Evolutionary conservation across 92 coral and sea anemone genomes (phyloP).

Genomic region (Zoanthus solanderi): DNA sequence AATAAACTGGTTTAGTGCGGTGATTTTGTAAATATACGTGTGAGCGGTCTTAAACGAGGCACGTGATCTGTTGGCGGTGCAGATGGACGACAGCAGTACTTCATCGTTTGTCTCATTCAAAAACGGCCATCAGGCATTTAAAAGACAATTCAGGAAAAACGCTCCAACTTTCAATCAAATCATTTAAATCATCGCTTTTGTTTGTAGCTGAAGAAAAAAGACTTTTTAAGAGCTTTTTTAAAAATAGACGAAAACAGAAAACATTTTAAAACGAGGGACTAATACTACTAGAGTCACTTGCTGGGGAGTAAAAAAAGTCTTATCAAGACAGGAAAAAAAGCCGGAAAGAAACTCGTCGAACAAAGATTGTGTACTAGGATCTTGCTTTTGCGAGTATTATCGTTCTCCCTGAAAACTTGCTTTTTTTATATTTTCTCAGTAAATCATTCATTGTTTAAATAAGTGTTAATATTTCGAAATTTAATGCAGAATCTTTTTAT

Average conservation of each 20-base stretch:
- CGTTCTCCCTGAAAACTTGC: background rate
- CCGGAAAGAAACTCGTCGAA: conserved; percentile 63
- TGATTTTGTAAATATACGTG: conserved; percentile 23
- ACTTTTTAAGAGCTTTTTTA: background rate
- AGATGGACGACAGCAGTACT: conserved; percentile 42
- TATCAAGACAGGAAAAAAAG: conserved; percentile 58
- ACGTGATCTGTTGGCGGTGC: conserved; percentile 39
- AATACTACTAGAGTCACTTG: background rate
- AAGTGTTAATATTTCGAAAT: background rate
- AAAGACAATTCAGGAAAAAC: conserved; percentile 21
- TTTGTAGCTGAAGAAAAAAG: background rate
- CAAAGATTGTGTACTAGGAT: conserved; percentile 31
- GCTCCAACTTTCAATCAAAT: conserved; percentile 25
- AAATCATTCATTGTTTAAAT: background rate
- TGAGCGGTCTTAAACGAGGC: background rate
- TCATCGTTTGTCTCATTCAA: conserved; percentile 15
- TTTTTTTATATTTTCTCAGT: background rate
- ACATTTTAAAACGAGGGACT: too few relatives aligned
- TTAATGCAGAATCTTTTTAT: background rate
- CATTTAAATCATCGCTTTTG: conserved; percentile 7
- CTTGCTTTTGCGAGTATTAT: conserved; percentile 26
- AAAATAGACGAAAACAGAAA: background rate
- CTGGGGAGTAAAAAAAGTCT: conserved; percentile 36
- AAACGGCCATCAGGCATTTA: conserved; percentile 37
- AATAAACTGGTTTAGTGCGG: conserved; percentile 69